Percentiles rank a stretch among this genome's conserved stretches.
Evolutionary conservation across 2,888 invertebrate genomes (phyloP).

Genomic region (Pristionchus mayeri): DNA sequence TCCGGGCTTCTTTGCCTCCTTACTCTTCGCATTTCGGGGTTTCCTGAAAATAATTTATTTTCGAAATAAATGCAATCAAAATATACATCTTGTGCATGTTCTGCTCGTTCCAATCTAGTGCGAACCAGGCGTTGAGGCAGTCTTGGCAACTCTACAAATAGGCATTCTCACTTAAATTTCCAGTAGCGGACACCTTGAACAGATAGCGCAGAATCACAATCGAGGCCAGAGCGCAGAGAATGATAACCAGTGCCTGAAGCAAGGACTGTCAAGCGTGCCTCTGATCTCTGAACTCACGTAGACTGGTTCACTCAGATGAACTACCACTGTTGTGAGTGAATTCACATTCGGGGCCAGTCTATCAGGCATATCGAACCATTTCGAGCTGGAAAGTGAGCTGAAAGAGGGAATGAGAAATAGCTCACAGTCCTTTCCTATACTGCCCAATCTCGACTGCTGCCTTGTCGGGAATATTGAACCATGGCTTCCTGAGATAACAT

Average conservation of each 20-base stretch:
- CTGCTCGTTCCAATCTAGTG: slow-evolving; percentile 23
- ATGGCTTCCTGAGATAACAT: slow-evolving; percentile 18
- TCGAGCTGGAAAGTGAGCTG: neutral
- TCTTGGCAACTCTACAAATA: neutral
- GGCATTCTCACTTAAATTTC: no score
- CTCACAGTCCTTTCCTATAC: neutral
- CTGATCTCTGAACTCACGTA: neutral
- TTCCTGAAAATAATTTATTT: no score
- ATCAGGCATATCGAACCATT: slow-evolving; percentile 21
- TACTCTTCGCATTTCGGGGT: neutral
- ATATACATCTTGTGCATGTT: neutral
- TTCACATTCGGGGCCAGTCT: neutral
- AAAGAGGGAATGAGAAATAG: neutral
- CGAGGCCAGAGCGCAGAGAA: neutral
- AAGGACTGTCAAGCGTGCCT: neutral
- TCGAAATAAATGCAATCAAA: neutral
- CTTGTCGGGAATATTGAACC: neutral
- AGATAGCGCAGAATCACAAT: slow-evolving; percentile 13
- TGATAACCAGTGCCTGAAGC: neutral
- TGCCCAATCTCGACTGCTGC: neutral
- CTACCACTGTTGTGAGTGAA: neutral
- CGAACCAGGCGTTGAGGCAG: slow-evolving; percentile 17
- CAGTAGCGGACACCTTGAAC: neutral
- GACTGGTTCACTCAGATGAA: slow-evolving; percentile 8
- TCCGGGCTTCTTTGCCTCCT: neutral